These are phyloP conservation scores for Trachops cirrhosus DNA, from an alignment of 2,797 vertebrate species.

Conservation along the genomic window DNA sequence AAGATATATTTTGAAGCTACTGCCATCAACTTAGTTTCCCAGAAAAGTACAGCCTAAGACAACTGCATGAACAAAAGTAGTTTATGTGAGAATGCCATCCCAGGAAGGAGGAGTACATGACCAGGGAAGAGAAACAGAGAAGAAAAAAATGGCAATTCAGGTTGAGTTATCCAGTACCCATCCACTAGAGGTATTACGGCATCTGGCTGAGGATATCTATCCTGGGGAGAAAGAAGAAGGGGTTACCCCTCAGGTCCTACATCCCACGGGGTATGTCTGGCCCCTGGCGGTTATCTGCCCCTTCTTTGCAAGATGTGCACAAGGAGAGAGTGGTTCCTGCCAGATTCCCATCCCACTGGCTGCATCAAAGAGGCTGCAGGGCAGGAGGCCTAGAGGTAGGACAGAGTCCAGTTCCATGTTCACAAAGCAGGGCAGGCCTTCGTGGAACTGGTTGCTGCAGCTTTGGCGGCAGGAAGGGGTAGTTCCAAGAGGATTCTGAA, in stretches of 20 bases:
- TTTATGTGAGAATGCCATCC: background rate
- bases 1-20: background rate
- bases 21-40: background rate
- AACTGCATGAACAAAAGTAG: background rate
- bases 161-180: background rate
- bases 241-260: background rate
- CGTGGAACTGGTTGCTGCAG: background rate
- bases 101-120: background rate
- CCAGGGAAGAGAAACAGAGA: background rate
- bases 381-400: background rate
- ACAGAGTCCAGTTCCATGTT: background rate
- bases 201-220: background rate
- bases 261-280: background rate
- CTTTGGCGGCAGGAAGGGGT: background rate
- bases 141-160: background rate
- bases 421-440: background rate
- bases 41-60: background rate
- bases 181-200: background rate
- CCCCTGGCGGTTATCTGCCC: background rate
- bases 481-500: background rate
- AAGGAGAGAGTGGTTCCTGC: background rate
- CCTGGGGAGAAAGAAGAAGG: background rate
- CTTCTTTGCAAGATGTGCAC: rapidly evolving
- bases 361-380: background rate
- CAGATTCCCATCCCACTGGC: rapidly evolving